Evolutionary conservation across 1,140 invertebrate genomes (phyloP), one percentile per base, ranked within the genome.

Genomic region (Berghia stephanieae): DNA sequence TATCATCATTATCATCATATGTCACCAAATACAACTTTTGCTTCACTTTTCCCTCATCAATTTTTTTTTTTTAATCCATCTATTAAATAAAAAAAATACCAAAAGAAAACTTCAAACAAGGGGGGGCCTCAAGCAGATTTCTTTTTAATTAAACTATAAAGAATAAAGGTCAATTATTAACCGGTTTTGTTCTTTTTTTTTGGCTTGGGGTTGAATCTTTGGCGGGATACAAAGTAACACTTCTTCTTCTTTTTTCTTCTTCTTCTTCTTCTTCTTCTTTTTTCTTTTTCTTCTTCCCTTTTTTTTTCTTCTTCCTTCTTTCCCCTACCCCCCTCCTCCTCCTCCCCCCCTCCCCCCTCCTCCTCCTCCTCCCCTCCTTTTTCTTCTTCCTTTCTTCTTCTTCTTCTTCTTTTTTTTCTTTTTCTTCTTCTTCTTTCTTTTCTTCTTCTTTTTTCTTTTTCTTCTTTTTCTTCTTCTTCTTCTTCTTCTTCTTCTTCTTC

Each of bases 231-330:
- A 43, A 40, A 69, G 38, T 16, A 69, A 2, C 34, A 69, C 67
- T 74, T 66, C 57, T 66, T 66, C 71, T 66, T 74, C 71, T 74
- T 66, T 38, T 24, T 74, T 27, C 18, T 66, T 55, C 27, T 67
- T 43, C 27, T 36, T 55, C 27, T 67, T 43, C 40, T 36, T 43
- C 57, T 38, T 27, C 40, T 67, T 43, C 57, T 36, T 55, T 66
- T 67, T 55, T 34, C 27, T 55, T 74, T 67, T 2, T 74, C 3
- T 43, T 74, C 27, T 43, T 63, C 27, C 38, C 27, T 67, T 43
- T 74, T 24, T 70, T 49, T 36, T 49, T 70, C 27, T 70, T 49
- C n/a, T 60, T 60, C n/a, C 34, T n/a, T 24, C 34, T n/a, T 24
- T 60, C n/a, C n/a, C 34, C n/a, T 24, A 27, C 34, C n/a, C 34